Percentiles rank a stretch among this genome's conserved stretches.
Conservation (phyloP, 2,888 invertebrate species). For the Taphrorychus bicolor region DNA sequence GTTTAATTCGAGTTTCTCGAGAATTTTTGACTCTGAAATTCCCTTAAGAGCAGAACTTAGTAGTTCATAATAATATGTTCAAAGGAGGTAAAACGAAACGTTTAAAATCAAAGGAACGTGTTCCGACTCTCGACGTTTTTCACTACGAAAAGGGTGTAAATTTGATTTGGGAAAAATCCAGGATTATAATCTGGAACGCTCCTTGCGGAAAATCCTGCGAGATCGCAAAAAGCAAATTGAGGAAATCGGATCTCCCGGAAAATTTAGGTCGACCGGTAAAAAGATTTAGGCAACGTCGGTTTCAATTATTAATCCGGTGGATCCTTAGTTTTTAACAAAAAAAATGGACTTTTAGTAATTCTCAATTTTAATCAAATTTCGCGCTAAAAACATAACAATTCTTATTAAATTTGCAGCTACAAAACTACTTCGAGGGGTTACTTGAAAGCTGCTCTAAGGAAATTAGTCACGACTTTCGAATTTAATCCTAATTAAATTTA, state of each 20-base stretch:
- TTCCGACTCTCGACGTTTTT: too few relatives aligned
- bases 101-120: not conserved
- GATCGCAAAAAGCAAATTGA: conserved; percentile 2
- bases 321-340: too few relatives aligned
- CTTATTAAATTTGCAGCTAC: too few relatives aligned
- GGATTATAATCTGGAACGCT: not conserved
- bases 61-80: too few relatives aligned
- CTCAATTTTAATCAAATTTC: too few relatives aligned
- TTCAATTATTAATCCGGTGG: not conserved
- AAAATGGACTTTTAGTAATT: too few relatives aligned
- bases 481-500: not conserved
- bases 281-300: not conserved
- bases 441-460: not conserved
- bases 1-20: too few relatives aligned
- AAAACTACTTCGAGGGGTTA: not conserved
- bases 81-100: not conserved
- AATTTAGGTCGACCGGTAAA: not conserved
- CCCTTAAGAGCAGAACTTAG: too few relatives aligned
- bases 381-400: too few relatives aligned
- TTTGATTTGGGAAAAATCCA: not conserved
- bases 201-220: not conserved
- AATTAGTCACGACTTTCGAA: not conserved
- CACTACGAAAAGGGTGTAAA: not conserved
- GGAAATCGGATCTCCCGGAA: not conserved
- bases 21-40: too few relatives aligned